phyloP scores from a whole-genome alignment of 1,140 invertebrate species.

The Oryzaephilus surinamensis region DNA sequence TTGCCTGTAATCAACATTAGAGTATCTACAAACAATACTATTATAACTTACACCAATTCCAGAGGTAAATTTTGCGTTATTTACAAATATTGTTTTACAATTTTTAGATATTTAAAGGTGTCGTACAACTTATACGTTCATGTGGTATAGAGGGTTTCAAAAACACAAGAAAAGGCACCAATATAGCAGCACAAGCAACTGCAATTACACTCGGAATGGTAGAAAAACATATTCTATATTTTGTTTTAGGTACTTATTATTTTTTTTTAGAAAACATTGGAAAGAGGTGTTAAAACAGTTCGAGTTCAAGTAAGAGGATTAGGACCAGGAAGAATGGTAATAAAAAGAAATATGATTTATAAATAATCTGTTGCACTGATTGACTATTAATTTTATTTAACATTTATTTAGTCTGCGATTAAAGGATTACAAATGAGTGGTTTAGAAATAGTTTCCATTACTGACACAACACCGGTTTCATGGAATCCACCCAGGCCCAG shows the following conservation, averaged over 20 bases:
- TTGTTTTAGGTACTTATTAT: slow-evolving; percentile 7
- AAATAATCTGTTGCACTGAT: slow-evolving; percentile 10
- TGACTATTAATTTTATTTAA: slow-evolving; percentile 28
- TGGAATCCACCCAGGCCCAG: slow-evolving; percentile 63
- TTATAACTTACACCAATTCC: slow-evolving; percentile 60
- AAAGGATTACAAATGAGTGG: slow-evolving; percentile 88
- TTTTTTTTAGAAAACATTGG: slow-evolving; percentile 57
- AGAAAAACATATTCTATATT: slow-evolving; percentile 25
- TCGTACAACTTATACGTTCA: slow-evolving; percentile 49
- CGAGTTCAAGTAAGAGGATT: slow-evolving; percentile 67
- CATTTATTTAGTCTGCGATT: slow-evolving; percentile 73
- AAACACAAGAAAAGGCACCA: slow-evolving; percentile 89
- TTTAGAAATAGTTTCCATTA: slow-evolving; percentile 79
- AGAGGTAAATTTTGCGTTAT: slow-evolving; percentile 40
- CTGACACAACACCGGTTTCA: slow-evolving; percentile 75
- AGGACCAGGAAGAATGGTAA: slow-evolving; percentile 80
- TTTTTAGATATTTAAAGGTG: slow-evolving; percentile 36
- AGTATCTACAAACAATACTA: slow-evolving; percentile 77
- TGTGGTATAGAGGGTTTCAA: slow-evolving; percentile 91
- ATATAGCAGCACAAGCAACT: slow-evolving; percentile 89
- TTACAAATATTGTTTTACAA: background rate
- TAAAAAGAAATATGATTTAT: no score
- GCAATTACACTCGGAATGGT: slow-evolving; percentile 66
- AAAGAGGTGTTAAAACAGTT: slow-evolving; percentile 60
- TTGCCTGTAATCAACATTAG: slow-evolving; percentile 74